Conservation (phyloP, 1,140 invertebrate species). For the Aphidius ervi region DNA sequence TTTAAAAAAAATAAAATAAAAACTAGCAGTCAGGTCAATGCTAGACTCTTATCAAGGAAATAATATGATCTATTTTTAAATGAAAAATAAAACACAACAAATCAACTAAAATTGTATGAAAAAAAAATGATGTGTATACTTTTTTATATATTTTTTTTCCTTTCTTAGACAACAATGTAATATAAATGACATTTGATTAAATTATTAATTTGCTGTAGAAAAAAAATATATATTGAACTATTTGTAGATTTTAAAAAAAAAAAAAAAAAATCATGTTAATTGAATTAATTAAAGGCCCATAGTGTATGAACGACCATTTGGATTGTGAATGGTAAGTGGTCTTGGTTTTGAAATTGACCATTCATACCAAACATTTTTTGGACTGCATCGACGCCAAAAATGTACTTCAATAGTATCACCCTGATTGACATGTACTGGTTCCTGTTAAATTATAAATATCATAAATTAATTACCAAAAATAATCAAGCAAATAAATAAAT, state of each 20-base stretch:
- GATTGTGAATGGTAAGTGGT: conserved; percentile 70
- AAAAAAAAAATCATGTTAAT: neutral
- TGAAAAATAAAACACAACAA: too few relatives aligned
- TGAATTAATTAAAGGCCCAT: conserved; percentile 53
- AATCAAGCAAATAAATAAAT: neutral
- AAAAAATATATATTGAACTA: neutral
- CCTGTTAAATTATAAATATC: too few relatives aligned
- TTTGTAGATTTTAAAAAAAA: neutral
- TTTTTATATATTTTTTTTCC: too few relatives aligned
- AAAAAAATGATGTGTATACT: too few relatives aligned
- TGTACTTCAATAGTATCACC: conserved; percentile 71
- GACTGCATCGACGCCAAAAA: conserved; percentile 80
- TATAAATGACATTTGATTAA: neutral
- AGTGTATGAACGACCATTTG: conserved; percentile 72
- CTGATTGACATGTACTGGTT: conserved; percentile 56
- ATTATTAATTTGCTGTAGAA: neutral
- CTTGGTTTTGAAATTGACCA: conserved; percentile 77
- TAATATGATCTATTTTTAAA: too few relatives aligned
- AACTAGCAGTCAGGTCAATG: too few relatives aligned
- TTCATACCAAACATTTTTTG: conserved; percentile 92
- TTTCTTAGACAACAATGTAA: neutral
- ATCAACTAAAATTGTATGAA: too few relatives aligned
- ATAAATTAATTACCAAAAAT: neutral
- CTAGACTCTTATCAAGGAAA: too few relatives aligned
- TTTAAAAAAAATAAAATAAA: too few relatives aligned